Evolutionary conservation across 2,113 vertebrate genomes (phyloP).

Genomic region (Cyanoramphus novaezelandiae): DNA sequence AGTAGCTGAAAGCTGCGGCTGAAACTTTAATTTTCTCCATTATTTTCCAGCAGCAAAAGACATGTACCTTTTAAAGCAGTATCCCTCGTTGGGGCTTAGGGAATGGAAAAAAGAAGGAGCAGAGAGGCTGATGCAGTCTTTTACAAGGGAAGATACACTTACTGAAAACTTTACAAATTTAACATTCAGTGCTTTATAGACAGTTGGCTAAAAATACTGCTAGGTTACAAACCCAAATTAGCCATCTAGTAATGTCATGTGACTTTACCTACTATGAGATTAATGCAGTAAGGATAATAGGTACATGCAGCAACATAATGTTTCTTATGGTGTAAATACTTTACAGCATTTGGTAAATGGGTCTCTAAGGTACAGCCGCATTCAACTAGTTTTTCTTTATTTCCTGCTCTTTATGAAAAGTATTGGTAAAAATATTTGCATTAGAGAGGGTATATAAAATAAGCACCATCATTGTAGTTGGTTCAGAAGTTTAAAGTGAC

Average conservation of each 20-base stretch:
- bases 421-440: not conserved
- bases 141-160: not conserved
- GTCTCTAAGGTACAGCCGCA: not conserved
- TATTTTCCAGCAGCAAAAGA: not conserved
- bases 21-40: not conserved
- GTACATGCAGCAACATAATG: not conserved
- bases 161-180: not conserved
- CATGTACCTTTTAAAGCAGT: not conserved
- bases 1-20: not conserved
- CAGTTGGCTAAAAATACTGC: not conserved
- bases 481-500: not conserved
- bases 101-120: not conserved
- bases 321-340: not conserved
- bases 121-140: not conserved
- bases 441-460: not conserved
- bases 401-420: not conserved
- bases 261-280: not conserved
- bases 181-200: not conserved
- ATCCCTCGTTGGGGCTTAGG: not conserved
- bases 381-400: not conserved
- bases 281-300: not conserved
- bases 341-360: not conserved
- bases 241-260: not conserved
- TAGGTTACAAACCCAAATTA: not conserved
- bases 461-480: not conserved